Conservation (phyloP, 2,113 vertebrate genomes). For the Regulus satrapa region DNA sequence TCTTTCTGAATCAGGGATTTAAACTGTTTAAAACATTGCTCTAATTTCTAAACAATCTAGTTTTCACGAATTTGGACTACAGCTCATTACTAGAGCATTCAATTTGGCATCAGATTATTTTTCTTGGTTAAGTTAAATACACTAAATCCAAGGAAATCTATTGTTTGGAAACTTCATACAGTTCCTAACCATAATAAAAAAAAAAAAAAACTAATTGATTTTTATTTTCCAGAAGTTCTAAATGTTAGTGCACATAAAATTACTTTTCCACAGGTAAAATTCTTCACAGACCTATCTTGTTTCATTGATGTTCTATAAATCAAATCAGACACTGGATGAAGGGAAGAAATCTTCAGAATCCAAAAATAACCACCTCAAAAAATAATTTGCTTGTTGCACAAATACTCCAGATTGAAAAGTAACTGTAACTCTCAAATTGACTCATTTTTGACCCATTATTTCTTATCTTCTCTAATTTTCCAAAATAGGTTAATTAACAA, state of each 20-base stretch:
- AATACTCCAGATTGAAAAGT: neutral
- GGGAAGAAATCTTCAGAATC: neutral
- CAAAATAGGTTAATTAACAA: neutral
- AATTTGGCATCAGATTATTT: neutral
- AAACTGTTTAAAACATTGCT: neutral
- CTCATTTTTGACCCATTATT: neutral
- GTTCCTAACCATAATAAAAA: neutral
- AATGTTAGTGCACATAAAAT: neutral
- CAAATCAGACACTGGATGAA: neutral
- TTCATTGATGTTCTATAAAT: neutral
- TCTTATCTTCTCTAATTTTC: neutral
- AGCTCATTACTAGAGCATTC: neutral
- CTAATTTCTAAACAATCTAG: neutral
- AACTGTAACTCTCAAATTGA: neutral
- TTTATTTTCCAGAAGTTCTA: neutral
- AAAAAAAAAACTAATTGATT: neutral
- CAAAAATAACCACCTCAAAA: neutral
- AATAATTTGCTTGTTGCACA: neutral
- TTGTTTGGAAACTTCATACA: neutral
- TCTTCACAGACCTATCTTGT: neutral
- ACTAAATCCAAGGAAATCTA: neutral
- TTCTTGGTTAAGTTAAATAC: neutral
- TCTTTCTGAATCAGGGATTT: neutral
- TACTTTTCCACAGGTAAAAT: neutral
- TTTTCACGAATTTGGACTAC: neutral